Conservation (phyloP, 2,888 invertebrate genomes). For the Harpagoxenus sublaevis region DNA sequence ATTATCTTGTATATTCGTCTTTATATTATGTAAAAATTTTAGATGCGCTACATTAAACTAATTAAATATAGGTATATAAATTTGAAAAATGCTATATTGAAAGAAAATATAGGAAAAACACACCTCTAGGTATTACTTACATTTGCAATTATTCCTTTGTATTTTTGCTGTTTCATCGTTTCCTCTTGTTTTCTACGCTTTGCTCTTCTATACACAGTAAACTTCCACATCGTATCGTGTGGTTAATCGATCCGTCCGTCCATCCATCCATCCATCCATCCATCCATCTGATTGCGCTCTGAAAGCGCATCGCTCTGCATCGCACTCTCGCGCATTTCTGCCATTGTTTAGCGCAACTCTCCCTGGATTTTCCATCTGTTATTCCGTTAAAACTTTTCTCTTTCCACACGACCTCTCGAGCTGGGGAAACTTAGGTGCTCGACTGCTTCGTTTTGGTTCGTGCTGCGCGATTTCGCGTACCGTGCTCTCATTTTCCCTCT, state of each 20-base stretch:
- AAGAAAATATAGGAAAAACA: neutral
- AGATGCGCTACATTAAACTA: neutral
- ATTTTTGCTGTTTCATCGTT: neutral
- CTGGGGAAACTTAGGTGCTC: slow-evolving; percentile 3
- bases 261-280: slow-evolving; percentile 15
- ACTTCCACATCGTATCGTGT: slow-evolving; percentile 25
- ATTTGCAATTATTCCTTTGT: neutral
- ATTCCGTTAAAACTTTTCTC: slow-evolving; percentile 38
- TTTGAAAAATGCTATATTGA: neutral
- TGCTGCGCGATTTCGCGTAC: slow-evolving; percentile 9
- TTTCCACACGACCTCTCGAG: neutral
- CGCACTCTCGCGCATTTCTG: slow-evolving; percentile 2
- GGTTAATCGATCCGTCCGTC: slow-evolving; percentile 41
- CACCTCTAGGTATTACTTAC: neutral
- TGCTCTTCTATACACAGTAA: slow-evolving; percentile 13
- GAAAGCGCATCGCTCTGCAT: slow-evolving; percentile 34
- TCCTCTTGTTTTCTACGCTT: neutral
- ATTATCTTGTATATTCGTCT: neutral
- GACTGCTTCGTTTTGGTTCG: slow-evolving; percentile 21
- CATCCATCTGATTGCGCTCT: neutral
- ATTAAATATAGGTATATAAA: neutral
- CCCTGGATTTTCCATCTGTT: slow-evolving; percentile 12
- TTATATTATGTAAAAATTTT: neutral
- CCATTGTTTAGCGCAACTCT: slow-evolving; percentile 6
- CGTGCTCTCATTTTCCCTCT: neutral